These are phyloP conservation scores for Ophioninae sp. DNA, from an alignment of 2,888 invertebrate species.

Conservation along the genomic window DNA sequence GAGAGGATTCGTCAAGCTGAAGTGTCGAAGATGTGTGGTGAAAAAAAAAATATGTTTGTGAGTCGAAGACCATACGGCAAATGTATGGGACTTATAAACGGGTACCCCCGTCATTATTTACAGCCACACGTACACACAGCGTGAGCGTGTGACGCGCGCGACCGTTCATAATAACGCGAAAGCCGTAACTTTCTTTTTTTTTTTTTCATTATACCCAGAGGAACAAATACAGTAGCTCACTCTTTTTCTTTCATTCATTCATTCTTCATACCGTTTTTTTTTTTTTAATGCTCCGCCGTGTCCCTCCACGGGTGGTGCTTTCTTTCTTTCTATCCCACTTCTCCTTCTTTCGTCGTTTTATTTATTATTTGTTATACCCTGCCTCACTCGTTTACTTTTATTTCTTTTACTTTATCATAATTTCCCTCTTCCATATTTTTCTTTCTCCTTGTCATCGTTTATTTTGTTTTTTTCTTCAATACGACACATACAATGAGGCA, in stretches of 20 bases:
- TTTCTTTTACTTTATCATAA: constrained; percentile 39
- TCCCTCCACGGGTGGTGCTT: constrained; percentile 58
- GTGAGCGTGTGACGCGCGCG: constrained; percentile 46
- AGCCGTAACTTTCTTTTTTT: constrained; percentile 68
- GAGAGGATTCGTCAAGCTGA: constrained; percentile 40
- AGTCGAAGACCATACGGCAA: constrained; percentile 32
- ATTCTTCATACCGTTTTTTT: constrained; percentile 46
- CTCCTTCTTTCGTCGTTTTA: constrained; percentile 41
- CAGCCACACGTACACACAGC: background rate
- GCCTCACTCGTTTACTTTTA: constrained; percentile 52
- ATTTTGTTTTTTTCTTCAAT: constrained; percentile 46
- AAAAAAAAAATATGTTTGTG: constrained; percentile 27
- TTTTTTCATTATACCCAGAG: constrained; percentile 73
- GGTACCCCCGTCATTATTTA: constrained; percentile 49
- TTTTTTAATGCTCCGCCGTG: constrained; percentile 51
- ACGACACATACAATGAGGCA: constrained; percentile 66
- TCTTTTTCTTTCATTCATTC: constrained; percentile 56
- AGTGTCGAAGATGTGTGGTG: constrained; percentile 40
- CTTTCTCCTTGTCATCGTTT: constrained; percentile 18
- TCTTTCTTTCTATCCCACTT: constrained; percentile 59
- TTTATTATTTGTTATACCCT: constrained; percentile 57
- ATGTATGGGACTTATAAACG: constrained; percentile 53
- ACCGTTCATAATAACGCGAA: constrained; percentile 70
- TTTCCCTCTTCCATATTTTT: constrained; percentile 18
- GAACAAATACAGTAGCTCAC: constrained; percentile 70